phyloP scores from a whole-genome alignment of 1,140 invertebrate genomes.

The Heliconius congener region DNA sequence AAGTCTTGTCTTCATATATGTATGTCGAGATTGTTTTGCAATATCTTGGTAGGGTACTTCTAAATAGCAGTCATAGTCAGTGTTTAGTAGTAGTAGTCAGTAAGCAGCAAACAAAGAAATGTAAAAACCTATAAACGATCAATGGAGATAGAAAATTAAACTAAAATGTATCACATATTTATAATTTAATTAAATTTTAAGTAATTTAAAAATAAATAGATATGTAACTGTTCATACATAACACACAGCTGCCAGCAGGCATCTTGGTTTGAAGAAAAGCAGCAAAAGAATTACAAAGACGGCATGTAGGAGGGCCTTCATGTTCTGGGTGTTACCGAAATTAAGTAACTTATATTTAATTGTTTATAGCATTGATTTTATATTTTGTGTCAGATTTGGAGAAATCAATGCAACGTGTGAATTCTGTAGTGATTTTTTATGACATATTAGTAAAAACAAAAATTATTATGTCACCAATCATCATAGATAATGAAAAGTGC shows the following conservation, averaged over 20 bases:
- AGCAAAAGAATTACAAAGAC: constrained; percentile 36
- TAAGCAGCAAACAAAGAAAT: too few species aligned
- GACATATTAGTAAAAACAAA: background rate
- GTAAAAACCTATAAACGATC: too few species aligned
- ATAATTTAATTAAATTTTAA: too few species aligned
- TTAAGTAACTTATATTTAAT: background rate
- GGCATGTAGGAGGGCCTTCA: constrained; percentile 43
- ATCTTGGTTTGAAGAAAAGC: constrained; percentile 38
- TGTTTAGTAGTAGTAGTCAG: too few species aligned
- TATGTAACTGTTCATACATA: constrained; percentile 26
- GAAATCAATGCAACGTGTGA: background rate
- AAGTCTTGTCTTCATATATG: too few species aligned
- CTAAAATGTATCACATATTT: too few species aligned
- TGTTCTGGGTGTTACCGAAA: background rate
- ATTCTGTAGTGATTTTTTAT: background rate
- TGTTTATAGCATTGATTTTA: background rate
- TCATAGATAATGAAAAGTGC: too few species aligned
- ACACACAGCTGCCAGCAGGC: constrained; percentile 33
- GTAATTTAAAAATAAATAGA: background rate
- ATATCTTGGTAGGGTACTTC: too few species aligned
- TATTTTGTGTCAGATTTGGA: background rate
- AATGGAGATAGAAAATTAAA: too few species aligned
- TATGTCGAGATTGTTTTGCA: too few species aligned
- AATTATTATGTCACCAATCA: background rate
- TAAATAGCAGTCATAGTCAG: too few species aligned